Base-by-base conservation (phyloP, 2,797 vertebrate species). In the Amphiprion clarkii region DNA sequence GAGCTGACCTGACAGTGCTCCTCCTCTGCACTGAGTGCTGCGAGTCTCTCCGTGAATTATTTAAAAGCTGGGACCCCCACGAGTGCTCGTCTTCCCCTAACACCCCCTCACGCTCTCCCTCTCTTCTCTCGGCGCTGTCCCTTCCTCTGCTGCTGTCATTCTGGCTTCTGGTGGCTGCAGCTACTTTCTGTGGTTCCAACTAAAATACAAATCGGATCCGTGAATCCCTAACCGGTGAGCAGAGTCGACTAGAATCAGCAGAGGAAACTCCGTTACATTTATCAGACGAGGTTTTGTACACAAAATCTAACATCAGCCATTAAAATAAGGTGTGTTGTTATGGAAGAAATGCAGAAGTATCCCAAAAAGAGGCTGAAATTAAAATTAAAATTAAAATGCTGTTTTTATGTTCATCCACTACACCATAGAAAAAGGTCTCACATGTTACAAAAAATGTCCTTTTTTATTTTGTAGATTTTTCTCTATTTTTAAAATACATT, bases 41-140 rank as follows among this genome's bases (percentile, higher is more conserved):
- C 63, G 86, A 95, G 91, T 93, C 93, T 92, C 85, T 87, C 82
- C 67, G 76, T 95, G 87, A 95, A 95, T 95, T 93, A 95, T 95
- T 96, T 91, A 95, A 91, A 92, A 89, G 85, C 90, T 93, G 93
- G 93, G 93, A 94, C 93, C 93, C 94, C 93, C 92, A 90, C 90
- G 33, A 94, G 92, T 93, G 92, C 92, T 93, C 81, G 84, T 92
- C 90, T 90, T 89, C 86, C 86, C 85, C 86, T 79, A 77, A 83
- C 88, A 72, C 83, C 85, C 86, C 84, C 86, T 75, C 83, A 58
- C 58, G 16, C 84, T 67, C 49, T 21, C 49, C 21, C 53, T 73
- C 57, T 70, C 29, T 70, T 55, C 59, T 58, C 53, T 62, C 75
- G 56, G 31, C 75, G 79, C 74, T 70, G 74, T 87, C 83, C 71